phyloP scores from a whole-genome alignment of 2,113 vertebrate genomes.

The Alaudala cheleensis region DNA sequence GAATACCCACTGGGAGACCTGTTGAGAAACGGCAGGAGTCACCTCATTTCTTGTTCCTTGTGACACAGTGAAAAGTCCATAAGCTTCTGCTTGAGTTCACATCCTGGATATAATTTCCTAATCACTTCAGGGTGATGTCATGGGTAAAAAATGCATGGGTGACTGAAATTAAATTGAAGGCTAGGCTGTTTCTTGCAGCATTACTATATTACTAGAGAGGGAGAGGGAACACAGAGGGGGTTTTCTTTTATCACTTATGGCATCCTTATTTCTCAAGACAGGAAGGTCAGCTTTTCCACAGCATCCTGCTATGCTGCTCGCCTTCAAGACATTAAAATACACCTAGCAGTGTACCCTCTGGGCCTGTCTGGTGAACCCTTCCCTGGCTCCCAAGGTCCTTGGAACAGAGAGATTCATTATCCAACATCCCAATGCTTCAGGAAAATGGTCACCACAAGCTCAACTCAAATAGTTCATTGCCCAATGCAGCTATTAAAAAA shows the following conservation, averaged over 20 bases:
- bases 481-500: constrained; percentile 28
- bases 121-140: constrained; percentile 25
- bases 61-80: background rate
- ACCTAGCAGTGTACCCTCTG: background rate
- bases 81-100: constrained; percentile 6
- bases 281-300: constrained; percentile 7
- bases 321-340: constrained; percentile 17
- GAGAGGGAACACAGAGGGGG: background rate
- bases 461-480: background rate
- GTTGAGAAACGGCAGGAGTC: background rate
- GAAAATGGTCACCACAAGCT: constrained; percentile 13
- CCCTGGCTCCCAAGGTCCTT: background rate
- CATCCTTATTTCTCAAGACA: constrained; percentile 2
- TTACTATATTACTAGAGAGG: background rate
- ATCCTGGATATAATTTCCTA: background rate
- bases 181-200: background rate
- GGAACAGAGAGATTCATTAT: constrained; percentile 24
- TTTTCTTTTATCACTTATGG: background rate
- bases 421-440: background rate
- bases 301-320: background rate
- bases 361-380: background rate
- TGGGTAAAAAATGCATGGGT: background rate
- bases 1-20: background rate
- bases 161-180: constrained; percentile 18
- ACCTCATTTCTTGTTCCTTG: constrained; percentile 5